A percentile compares a stretch with the other conserved stretches of the same genome.
These are phyloP conservation scores for Coecobrya sp. DNA, from an alignment of 2,888 invertebrate species.

Conservation along the genomic window DNA sequence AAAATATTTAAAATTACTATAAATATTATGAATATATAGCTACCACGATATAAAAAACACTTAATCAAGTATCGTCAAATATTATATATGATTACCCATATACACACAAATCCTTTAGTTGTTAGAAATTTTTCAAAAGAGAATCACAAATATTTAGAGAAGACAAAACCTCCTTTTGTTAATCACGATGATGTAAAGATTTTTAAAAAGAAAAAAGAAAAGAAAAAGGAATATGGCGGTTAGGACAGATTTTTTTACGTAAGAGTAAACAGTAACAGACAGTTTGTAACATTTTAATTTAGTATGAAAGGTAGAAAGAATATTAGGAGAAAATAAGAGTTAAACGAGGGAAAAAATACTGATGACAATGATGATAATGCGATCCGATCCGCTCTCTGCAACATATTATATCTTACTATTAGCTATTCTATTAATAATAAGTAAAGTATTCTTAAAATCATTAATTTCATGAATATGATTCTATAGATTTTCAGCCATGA, in stretches of 20 bases:
- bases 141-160: neutral
- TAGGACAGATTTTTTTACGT: neutral
- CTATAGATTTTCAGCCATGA: neutral
- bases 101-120: constrained; percentile 21
- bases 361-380: constrained; percentile 55
- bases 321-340: neutral
- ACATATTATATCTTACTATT: too few species aligned
- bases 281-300: neutral
- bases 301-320: neutral
- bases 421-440: neutral
- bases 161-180: neutral
- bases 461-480: constrained; percentile 9
- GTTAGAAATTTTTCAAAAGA: neutral
- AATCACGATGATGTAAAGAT: neutral
- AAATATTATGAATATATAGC: constrained; percentile 6
- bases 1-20: neutral
- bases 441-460: neutral
- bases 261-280: neutral
- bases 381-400: constrained; percentile 72
- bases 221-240: constrained; percentile 3
- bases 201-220: neutral
- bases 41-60: neutral
- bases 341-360: neutral
- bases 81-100: neutral
- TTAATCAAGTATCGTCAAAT: constrained; percentile 27